Evolutionary conservation across 2,888 invertebrate species (phyloP).

Genomic region (Emmelina monodactyla): DNA sequence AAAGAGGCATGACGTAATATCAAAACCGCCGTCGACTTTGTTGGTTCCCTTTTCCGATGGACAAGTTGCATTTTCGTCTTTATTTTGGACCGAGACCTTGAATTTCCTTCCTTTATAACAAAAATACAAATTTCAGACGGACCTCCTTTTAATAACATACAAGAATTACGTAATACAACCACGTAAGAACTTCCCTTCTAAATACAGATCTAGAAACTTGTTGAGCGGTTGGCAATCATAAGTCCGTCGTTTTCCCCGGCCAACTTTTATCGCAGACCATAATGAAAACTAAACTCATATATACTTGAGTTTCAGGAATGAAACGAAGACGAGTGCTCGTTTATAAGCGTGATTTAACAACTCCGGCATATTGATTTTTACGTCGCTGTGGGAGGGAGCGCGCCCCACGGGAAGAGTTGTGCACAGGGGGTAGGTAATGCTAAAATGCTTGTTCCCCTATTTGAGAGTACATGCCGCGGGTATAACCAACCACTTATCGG

Average conservation of each 20-base stretch:
- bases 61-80: no score
- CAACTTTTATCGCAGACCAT: conserved; percentile 15
- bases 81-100: no score
- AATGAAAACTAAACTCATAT: conserved; percentile 34
- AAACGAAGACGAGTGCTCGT: conserved; percentile 68
- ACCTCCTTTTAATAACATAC: no score
- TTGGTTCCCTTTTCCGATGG: no score
- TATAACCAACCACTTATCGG: conserved; percentile 31
- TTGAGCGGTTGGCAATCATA: no score
- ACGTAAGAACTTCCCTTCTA: no score
- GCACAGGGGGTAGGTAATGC: conserved; percentile 67
- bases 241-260: not conserved
- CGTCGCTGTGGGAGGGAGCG: conserved; percentile 65
- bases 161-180: no score
- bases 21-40: no score
- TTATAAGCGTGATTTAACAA: conserved; percentile 78
- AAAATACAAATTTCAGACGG: no score
- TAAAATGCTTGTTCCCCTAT: conserved; percentile 68
- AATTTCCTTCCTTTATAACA: no score
- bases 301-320: conserved; percentile 57
- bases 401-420: conserved; percentile 64
- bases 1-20: no score
- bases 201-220: no score
- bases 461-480: conserved; percentile 66
- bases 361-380: conserved; percentile 74